Conservation (phyloP, 92 coral and sea anemone species). For the Montipora capitata region DNA sequence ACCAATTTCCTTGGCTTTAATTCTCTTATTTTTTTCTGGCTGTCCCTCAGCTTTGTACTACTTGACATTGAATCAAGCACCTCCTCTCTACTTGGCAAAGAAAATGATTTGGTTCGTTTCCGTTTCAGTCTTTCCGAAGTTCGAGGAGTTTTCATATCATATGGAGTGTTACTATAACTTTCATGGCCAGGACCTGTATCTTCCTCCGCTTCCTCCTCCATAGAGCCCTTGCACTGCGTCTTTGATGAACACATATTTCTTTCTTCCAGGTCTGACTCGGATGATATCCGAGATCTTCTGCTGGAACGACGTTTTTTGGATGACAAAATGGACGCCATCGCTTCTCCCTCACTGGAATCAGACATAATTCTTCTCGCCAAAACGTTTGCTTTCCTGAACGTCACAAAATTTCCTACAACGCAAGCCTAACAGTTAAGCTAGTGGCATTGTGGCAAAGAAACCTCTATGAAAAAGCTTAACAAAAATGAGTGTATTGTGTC, state of each 20-base stretch:
- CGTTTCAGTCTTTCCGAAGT: constrained; percentile 83
- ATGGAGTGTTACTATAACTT: constrained; percentile 18
- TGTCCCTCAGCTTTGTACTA: neutral
- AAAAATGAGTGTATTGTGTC: no score
- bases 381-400: neutral
- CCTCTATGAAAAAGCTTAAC: no score
- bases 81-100: constrained; percentile 82
- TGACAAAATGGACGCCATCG: constrained; percentile 1
- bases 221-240: neutral
- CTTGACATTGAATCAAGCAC: constrained; percentile 71
- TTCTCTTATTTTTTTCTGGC: constrained; percentile 26
- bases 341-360: constrained; percentile 33
- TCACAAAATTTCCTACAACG: neutral
- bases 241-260: neutral
- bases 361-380: neutral
- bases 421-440: neutral
- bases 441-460: no score
- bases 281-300: constrained; percentile 31
- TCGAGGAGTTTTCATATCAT: constrained; percentile 65
- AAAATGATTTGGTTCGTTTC: constrained; percentile 64
- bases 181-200: neutral
- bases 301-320: constrained; percentile 10
- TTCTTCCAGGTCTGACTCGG: constrained; percentile 30
- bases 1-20: constrained; percentile 80
- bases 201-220: neutral